Evolutionary conservation across 2,113 vertebrate genomes (phyloP).

Genomic region (Oreotragus oreotragus): DNA sequence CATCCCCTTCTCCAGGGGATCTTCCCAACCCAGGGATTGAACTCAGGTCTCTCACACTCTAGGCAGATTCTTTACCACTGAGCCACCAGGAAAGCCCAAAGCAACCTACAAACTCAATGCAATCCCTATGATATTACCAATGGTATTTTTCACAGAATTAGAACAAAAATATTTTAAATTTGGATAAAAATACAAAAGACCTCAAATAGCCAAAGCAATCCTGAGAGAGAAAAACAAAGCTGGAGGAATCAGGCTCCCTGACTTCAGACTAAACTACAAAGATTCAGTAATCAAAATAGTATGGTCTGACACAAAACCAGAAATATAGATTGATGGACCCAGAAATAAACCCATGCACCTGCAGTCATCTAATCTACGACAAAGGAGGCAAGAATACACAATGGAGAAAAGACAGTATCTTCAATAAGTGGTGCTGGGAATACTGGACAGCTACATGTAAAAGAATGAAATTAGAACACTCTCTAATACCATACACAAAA

Average conservation of each 20-base stretch:
- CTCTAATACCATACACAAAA: neutral
- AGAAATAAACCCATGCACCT: neutral
- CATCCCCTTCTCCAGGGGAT: neutral
- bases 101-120: neutral
- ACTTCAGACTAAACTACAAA: neutral
- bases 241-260: neutral
- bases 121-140: neutral
- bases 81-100: neutral
- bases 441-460: neutral
- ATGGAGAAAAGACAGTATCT: neutral
- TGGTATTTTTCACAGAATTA: neutral
- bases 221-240: neutral
- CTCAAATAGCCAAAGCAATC: neutral
- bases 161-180: neutral
- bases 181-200: neutral
- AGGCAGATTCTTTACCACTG: neutral
- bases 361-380: neutral
- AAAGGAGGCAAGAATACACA: neutral
- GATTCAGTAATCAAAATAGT: neutral
- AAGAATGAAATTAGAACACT: neutral
- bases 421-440: neutral
- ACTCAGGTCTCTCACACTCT: neutral
- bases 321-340: neutral
- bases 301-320: neutral
- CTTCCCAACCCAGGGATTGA: fast-evolving